These are phyloP conservation scores for Lonchura striata DNA, from an alignment of 2,113 vertebrate species.

Conservation along the genomic window DNA sequence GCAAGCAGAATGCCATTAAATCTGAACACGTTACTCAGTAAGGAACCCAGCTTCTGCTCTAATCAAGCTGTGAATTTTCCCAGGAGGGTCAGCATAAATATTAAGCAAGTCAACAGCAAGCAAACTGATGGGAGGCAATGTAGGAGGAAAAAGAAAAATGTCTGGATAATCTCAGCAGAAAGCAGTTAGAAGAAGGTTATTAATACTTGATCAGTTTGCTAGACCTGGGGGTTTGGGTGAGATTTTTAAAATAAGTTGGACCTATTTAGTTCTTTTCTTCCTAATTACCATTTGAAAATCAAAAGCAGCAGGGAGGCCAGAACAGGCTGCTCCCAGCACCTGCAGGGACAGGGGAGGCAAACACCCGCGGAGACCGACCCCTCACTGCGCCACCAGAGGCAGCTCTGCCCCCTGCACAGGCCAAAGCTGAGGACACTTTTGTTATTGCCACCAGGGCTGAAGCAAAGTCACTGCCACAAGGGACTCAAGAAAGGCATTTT, in stretches of 20 bases:
- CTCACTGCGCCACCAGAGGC: not conserved
- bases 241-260: not conserved
- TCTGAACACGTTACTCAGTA: constrained; percentile 13
- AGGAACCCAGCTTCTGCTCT: constrained; percentile 32
- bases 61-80: constrained; percentile 54
- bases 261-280: not conserved
- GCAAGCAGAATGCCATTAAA: constrained; percentile 25
- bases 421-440: not conserved
- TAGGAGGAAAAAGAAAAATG: not conserved
- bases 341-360: not conserved
- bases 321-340: not conserved
- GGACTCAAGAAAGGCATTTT: not conserved
- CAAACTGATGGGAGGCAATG: constrained; percentile 8
- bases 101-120: constrained; percentile 40
- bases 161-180: constrained; percentile 5
- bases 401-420: not conserved
- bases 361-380: not conserved
- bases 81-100: constrained; percentile 48
- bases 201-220: constrained; percentile 32
- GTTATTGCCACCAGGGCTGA: not conserved
- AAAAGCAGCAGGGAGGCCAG: constrained; percentile 2
- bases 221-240: not conserved
- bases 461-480: not conserved
- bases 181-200: constrained; percentile 19
- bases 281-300: constrained; percentile 12